Conservation (phyloP, 2,888 invertebrate species). For the Cryptocephalus primarius region DNA sequence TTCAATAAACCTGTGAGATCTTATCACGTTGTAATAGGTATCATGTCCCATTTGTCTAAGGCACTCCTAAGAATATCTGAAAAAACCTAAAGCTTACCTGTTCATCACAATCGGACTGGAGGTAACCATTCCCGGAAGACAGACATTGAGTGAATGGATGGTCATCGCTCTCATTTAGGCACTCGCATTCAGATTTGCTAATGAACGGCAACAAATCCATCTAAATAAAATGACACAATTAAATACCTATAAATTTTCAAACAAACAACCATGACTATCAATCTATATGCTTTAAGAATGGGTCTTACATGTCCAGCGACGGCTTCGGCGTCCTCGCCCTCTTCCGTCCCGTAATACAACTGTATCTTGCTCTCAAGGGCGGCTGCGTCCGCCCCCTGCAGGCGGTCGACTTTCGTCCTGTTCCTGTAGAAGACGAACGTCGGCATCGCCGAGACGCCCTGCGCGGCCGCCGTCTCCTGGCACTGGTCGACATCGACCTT, state of each 20-base stretch:
- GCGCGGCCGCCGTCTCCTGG: slow-evolving; percentile 73
- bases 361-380: slow-evolving; percentile 81
- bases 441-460: slow-evolving; percentile 94
- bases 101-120: slow-evolving; percentile 92
- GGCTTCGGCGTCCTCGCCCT: slow-evolving; percentile 53
- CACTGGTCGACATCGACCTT: slow-evolving; percentile 95
- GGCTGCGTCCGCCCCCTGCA: slow-evolving; percentile 79
- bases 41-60: too few species aligned
- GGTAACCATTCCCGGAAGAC: slow-evolving; percentile 49
- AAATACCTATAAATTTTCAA: neutral
- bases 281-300: too few species aligned
- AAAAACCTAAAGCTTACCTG: slow-evolving; percentile 45
- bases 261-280: neutral
- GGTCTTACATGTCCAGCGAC: slow-evolving; percentile 71
- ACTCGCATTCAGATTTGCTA: slow-evolving; percentile 83
- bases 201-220: slow-evolving; percentile 85
- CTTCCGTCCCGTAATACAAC: slow-evolving; percentile 65
- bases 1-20: too few species aligned
- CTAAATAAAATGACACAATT: slow-evolving; percentile 42
- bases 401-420: slow-evolving; percentile 70
- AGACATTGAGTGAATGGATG: slow-evolving; percentile 71
- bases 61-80: too few species aligned
- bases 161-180: slow-evolving; percentile 90
- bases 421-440: slow-evolving; percentile 94
- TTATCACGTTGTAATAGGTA: too few species aligned